Evolutionary conservation across 2,113 vertebrate genomes (phyloP).

Genomic region (Motacilla alba): DNA sequence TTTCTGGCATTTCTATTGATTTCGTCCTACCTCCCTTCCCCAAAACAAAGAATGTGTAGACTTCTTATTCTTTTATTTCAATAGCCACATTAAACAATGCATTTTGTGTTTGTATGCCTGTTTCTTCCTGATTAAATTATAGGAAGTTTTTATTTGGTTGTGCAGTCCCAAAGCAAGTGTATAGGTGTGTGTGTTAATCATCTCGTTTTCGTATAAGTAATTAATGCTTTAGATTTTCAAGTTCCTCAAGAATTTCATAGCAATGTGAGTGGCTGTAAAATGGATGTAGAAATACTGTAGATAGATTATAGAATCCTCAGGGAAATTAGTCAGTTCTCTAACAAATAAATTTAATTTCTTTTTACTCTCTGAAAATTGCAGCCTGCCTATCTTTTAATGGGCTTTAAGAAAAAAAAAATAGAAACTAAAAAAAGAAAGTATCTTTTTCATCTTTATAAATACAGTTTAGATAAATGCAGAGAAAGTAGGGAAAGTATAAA

Average conservation of each 20-base stretch:
- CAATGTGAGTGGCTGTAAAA: background rate
- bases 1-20: background rate
- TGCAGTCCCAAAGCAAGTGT: background rate
- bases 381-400: background rate
- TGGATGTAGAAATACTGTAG: conserved; percentile 10
- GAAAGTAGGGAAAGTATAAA: background rate
- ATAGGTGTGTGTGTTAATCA: background rate
- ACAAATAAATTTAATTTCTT: conserved; percentile 61
- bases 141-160: background rate
- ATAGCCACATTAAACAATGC: background rate
- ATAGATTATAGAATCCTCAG: background rate
- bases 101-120: background rate
- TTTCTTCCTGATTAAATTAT: background rate
- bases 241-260: background rate
- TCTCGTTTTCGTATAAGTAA: background rate
- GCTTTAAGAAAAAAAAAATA: background rate
- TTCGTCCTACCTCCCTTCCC: background rate
- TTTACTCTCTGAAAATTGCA: conserved; percentile 38
- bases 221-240: conserved; percentile 22
- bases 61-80: background rate
- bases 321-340: conserved; percentile 46
- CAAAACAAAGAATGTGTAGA: background rate
- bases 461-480: background rate
- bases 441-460: background rate
- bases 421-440: background rate